Percentiles rank a stretch among this genome's conserved stretches.
phyloP scores from a whole-genome alignment of 2,113 vertebrate genomes.

The Heliornis fulica region DNA sequence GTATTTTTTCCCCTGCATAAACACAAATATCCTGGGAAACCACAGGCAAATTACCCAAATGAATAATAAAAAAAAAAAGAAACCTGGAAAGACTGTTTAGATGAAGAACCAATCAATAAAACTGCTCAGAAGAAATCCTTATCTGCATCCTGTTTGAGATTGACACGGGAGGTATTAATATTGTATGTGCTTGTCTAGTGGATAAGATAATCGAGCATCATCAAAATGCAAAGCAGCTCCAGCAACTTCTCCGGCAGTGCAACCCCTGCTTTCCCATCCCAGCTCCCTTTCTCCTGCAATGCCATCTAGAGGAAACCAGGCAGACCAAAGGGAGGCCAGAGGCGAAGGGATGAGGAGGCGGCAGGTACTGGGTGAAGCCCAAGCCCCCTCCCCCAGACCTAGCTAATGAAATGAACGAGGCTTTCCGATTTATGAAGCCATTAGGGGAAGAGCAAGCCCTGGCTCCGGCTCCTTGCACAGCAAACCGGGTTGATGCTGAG shows the following conservation, averaged over 20 bases:
- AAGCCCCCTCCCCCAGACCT: background rate
- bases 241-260: background rate
- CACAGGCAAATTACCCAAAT: background rate
- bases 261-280: background rate
- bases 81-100: background rate
- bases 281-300: constrained; percentile 59
- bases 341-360: background rate
- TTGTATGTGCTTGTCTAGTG: constrained; percentile 11
- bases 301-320: constrained; percentile 57
- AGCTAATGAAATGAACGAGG: background rate
- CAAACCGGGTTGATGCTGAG: rapidly evolving
- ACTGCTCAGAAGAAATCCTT: background rate
- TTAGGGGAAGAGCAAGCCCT: background rate
- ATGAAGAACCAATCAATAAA: constrained; percentile 19
- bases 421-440: background rate
- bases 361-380: rapidly evolving
- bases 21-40: background rate
- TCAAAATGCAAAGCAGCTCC: constrained; percentile 25
- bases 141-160: constrained; percentile 10
- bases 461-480: background rate
- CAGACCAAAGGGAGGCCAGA: background rate
- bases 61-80: no score
- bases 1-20: background rate
- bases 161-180: constrained; percentile 33
- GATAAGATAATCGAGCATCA: constrained; percentile 32